Base-by-base conservation (phyloP, 2,888 invertebrate genomes). In the Zeuzera pyrina region DNA sequence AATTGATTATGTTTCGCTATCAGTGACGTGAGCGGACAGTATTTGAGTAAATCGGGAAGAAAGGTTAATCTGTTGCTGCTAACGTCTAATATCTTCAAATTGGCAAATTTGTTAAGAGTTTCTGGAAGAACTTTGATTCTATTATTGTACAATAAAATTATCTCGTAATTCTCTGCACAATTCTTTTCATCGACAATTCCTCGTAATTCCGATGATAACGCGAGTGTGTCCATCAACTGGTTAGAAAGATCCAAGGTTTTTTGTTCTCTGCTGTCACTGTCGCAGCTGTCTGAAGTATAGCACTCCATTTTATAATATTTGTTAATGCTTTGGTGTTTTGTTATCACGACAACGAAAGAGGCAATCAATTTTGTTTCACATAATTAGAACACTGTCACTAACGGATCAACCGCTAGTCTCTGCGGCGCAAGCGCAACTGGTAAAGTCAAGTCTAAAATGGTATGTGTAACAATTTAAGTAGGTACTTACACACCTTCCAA, bases 1-100 rank as follows among this genome's bases (percentile, higher is more conserved):
- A 99, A 77, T 35, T 87, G 81, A 72, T 98, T 98, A 69, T 97
- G 96, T 78, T 95, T 94, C 1, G 93, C 93, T 36, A 94, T 89
- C 26, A 98, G 76, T 23, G 91, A 91, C 29, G 87, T 88, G 41
- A 98, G 81, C 5, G 89, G 89, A 51, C 95, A 88, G 44, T 87
- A 81, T 36, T 88, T 85, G 32, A 98, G 85, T 38, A 92, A 88
- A 47, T 94, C 91, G 7, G 95, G 93, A 29, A 98, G 72, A 38
- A 79, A 71, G 6, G 87, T 89, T 37, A 98, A 76, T 30, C 89
- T 89, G 68, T 97, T 98, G 57, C 92, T 92, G 61, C 96, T 96
- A 16, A 97, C 78, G 67, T 97, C 96, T 52, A 98, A 76, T 35
- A 89, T 87, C 58, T 90, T 89, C 41, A 97, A 79, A 69, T 92